phyloP scores from a whole-genome alignment of 2,888 invertebrate genomes.

The Chirona hameri region DNA sequence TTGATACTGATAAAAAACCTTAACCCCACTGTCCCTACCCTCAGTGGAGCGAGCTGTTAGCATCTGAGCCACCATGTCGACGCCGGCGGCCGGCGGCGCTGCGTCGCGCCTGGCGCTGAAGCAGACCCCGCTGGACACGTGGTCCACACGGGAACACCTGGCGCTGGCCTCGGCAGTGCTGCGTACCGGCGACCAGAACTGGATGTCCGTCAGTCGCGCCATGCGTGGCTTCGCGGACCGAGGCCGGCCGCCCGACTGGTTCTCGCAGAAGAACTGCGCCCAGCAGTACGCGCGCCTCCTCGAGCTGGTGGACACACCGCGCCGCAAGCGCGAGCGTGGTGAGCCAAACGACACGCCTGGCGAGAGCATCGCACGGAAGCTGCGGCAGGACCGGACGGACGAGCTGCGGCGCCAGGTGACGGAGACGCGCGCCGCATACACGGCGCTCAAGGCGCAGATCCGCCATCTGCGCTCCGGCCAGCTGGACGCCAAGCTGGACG shows the following conservation, averaged over 20 bases:
- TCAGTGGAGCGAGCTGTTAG: too few species aligned
- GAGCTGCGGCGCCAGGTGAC: conserved; percentile 69
- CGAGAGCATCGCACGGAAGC: conserved; percentile 59
- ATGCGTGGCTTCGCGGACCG: conserved; percentile 52
- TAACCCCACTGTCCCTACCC: too few species aligned
- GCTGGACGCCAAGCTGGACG: conserved; percentile 67
- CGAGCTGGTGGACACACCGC: conserved; percentile 78
- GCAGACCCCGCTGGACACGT: conserved; percentile 71
- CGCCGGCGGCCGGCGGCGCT: conserved; percentile 32
- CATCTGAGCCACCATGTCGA: conserved; percentile 33
- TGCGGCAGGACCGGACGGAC: conserved; percentile 59
- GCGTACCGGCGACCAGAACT: conserved; percentile 83
- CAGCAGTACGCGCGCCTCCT: conserved; percentile 78
- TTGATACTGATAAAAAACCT: too few species aligned
- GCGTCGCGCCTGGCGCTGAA: conserved; percentile 50
- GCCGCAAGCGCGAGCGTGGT: conserved; percentile 63
- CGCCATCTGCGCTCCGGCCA: conserved; percentile 57
- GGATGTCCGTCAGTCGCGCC: conserved; percentile 43
- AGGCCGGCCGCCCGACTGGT: conserved; percentile 77
- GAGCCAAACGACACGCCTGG: conserved; percentile 64
- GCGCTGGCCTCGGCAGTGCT: conserved; percentile 81
- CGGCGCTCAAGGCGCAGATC: conserved; percentile 63
- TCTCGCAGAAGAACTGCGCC: conserved; percentile 85
- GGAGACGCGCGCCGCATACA: conserved; percentile 69
- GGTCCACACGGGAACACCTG: conserved; percentile 79